These are phyloP conservation scores for Pristionchus fissidentatus DNA, from an alignment of 2,888 invertebrate species.

Conservation along the genomic window DNA sequence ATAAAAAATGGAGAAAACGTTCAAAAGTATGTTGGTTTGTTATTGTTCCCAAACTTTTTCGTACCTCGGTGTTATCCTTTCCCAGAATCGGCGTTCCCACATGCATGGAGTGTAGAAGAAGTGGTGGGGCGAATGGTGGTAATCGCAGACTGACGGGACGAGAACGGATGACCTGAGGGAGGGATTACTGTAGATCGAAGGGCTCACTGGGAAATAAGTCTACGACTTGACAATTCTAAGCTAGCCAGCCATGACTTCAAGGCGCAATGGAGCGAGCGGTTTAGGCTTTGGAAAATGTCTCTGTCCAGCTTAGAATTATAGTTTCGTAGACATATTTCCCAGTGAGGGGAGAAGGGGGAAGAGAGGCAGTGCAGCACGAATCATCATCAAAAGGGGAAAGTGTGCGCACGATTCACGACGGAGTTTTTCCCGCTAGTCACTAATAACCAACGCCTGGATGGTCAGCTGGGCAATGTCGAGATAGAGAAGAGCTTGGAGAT, in stretches of 20 bases:
- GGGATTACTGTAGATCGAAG: no score
- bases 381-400: background rate
- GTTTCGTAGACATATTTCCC: background rate
- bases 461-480: conserved; percentile 70
- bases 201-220: no score
- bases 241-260: no score
- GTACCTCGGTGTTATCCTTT: conserved; percentile 68
- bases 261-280: no score
- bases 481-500: conserved; percentile 72
- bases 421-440: conserved; percentile 58
- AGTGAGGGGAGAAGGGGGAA: background rate
- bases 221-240: background rate
- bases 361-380: background rate
- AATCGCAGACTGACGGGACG: conserved; percentile 61
- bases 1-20: background rate
- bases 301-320: no score
- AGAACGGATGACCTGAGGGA: conserved; percentile 53
- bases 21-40: no score
- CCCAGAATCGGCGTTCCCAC: conserved; percentile 71
- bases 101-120: conserved; percentile 67
- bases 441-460: conserved; percentile 56
- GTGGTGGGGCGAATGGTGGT: conserved; percentile 56
- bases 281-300: no score
- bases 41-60: no score
- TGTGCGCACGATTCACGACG: conserved; percentile 56